Evolutionary conservation across 2,888 invertebrate species (phyloP).

Genomic region (Agrochola lota): DNA sequence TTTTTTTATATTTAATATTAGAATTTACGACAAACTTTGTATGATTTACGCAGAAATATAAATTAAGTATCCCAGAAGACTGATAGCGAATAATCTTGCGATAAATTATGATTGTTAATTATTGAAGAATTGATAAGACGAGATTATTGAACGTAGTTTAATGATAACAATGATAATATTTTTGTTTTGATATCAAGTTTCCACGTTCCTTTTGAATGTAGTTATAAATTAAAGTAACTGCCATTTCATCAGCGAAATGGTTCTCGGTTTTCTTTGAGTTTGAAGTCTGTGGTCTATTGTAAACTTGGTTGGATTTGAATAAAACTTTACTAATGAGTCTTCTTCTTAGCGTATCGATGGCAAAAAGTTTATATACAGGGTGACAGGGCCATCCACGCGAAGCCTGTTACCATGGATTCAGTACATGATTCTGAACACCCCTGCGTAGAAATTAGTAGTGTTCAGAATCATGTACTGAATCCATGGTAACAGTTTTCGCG

Average conservation of each 20-base stretch:
- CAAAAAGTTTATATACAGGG: not conserved
- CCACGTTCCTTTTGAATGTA: constrained; percentile 7
- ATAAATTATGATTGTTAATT: constrained; percentile 53
- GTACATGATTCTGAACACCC: no score
- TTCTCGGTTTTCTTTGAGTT: not conserved
- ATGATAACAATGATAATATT: constrained; percentile 50
- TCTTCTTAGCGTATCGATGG: not conserved
- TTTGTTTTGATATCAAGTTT: constrained; percentile 38
- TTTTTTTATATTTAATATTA: not conserved
- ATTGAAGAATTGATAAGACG: constrained; percentile 44
- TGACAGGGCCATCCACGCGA: no score
- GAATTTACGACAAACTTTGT: constrained; percentile 16
- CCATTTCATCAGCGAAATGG: not conserved
- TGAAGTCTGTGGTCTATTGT: not conserved
- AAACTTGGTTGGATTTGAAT: not conserved
- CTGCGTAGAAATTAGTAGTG: no score
- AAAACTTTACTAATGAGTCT: not conserved
- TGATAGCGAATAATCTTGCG: constrained; percentile 52
- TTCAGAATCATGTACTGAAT: no score
- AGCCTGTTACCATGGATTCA: no score
- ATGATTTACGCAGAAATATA: constrained; percentile 41
- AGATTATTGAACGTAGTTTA: constrained; percentile 44
- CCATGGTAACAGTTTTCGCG: no score
- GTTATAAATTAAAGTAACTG: not conserved
- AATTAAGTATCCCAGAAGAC: constrained; percentile 52